Evolutionary conservation across 2,888 invertebrate species (phyloP), one percentile per base, ranked within the genome.

Genomic region (Chesias legatella): DNA sequence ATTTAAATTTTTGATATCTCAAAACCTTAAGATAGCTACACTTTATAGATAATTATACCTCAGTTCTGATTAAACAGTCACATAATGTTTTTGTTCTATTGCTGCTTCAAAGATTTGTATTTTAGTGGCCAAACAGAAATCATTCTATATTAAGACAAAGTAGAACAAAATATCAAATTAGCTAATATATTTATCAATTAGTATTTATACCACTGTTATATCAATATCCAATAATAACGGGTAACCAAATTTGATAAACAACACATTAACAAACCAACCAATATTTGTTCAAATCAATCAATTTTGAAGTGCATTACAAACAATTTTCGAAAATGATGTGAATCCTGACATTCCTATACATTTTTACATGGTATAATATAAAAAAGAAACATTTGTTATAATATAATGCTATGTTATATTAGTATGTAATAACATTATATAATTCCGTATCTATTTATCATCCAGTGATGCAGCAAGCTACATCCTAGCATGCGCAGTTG

Each of bases 401-500:
- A n/a, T 45, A 72, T 79, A 78, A 69, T 68, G 66, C 73, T 79
- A 72, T 66, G 66, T 72, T 79, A 79, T 65, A 77, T 62, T 77
- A 74, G 68, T 74, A 69, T 73, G 68, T 75, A 78, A 73, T 74
- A 66, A 73, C 60, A 69, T 74, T 65, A 72, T 68, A 73, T 73
- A 70, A 73, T 67, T 74, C 75, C 73, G 74, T 79, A 68, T 76
- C 69, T 72, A 75, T 59, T 65, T 66, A 72, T 68, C 67, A 63
- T 67, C 29, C 70, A 67, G 65, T 63, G 69, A 58, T 67, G 58
- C 60, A 65, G 60, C 53, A 46, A 53, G 44, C 46, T 52, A 53
- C 48, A 61, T 70, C 89, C 90, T 93, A 93, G 90, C 93, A 93
- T 84, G 93, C 92, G 85, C 93, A 93, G 72, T 92, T 92, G 77